These are phyloP conservation scores for Orthonychiurus folsomi DNA, from an alignment of 2,888 invertebrate species.

Conservation along the genomic window DNA sequence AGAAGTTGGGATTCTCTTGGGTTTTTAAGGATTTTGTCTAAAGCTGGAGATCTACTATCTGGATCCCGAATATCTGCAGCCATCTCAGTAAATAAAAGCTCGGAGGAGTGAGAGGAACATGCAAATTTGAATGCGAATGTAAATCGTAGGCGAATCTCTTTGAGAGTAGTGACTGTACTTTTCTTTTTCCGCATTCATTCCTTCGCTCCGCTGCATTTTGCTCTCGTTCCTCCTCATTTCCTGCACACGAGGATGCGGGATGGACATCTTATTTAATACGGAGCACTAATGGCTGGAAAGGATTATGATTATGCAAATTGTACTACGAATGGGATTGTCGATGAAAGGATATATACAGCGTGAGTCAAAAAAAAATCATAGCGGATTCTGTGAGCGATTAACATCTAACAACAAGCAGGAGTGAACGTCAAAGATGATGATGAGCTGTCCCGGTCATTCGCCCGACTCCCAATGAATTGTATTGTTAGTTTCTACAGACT, in stretches of 20 bases:
- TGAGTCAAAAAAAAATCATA: neutral
- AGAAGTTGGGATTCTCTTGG: no score
- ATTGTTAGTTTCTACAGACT: no score
- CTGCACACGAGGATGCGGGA: no score
- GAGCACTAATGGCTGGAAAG: neutral
- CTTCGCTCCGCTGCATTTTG: no score
- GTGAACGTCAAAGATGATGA: neutral
- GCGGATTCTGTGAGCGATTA: neutral
- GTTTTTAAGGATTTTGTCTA: no score
- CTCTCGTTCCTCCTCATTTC: neutral
- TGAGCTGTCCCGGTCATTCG: slow-evolving; percentile 13
- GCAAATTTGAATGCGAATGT: no score
- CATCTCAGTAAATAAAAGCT: no score
- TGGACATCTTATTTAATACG: neutral
- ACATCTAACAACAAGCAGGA: neutral
- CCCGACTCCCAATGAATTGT: slow-evolving; percentile 8
- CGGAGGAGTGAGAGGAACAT: no score
- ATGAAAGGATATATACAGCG: neutral
- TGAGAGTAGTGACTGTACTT: neutral
- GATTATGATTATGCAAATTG: neutral
- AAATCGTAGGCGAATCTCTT: neutral
- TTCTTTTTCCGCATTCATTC: neutral
- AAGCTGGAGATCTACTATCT: no score
- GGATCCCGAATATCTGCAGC: no score
- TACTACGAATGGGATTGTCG: neutral